Conservation (phyloP, 2,888 invertebrate species). For the Gymnosoma rotundatum region DNA sequence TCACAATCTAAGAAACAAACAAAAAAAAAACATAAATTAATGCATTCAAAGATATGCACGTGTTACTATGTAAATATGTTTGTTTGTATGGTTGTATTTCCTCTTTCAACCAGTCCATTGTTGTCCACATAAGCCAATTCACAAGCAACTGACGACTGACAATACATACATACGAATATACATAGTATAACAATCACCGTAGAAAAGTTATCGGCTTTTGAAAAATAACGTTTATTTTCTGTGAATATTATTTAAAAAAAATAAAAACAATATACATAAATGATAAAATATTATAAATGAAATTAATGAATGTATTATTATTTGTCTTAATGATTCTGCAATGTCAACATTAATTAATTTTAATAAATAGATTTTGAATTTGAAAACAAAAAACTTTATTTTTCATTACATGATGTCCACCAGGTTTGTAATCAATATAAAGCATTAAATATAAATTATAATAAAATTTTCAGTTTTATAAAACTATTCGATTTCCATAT, state of each 20-base stretch:
- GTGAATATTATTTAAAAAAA: slow-evolving; percentile 55
- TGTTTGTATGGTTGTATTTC: not conserved
- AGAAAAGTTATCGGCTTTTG: slow-evolving; percentile 30
- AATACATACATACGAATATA: not conserved
- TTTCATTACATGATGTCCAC: too few species aligned
- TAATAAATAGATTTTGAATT: slow-evolving; percentile 60
- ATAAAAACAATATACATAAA: not conserved
- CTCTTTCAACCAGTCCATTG: not conserved
- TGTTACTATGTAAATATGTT: not conserved
- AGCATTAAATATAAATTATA: too few species aligned
- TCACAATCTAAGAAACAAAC: slow-evolving; percentile 5
- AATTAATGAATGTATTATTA: slow-evolving; percentile 55
- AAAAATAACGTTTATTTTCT: slow-evolving; percentile 51
- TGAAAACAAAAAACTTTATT: not conserved
- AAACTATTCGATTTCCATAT: too few species aligned
- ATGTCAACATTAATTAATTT: slow-evolving; percentile 52
- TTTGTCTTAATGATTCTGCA: slow-evolving; percentile 51
- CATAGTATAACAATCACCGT: not conserved
- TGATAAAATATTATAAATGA: slow-evolving; percentile 9
- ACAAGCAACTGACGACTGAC: slow-evolving; percentile 13
- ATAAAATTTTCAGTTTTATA: too few species aligned
- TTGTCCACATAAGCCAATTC: not conserved
- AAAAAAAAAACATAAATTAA: not conserved
- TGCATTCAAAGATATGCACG: slow-evolving; percentile 1
- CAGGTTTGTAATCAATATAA: too few species aligned